Conservation (phyloP, 2,797 vertebrate species). For the Scleropages formosus region DNA sequence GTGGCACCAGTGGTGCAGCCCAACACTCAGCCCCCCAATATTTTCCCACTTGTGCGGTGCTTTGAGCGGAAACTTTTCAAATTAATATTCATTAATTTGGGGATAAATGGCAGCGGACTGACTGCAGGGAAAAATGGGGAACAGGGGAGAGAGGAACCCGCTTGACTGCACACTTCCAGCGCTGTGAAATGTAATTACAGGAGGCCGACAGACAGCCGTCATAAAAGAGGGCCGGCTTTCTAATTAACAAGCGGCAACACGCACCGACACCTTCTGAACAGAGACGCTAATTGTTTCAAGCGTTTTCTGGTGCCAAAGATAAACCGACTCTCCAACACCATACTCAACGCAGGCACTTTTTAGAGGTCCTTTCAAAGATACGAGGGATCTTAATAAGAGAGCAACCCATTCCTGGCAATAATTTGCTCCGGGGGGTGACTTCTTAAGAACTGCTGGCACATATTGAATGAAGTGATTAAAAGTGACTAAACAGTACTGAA, state of each 20-base stretch:
- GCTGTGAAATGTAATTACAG: conserved; percentile 24
- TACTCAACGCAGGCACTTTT: background rate
- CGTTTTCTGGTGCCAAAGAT: background rate
- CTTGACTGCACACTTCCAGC: background rate
- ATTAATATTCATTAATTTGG: conserved; percentile 21
- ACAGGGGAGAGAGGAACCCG: conserved; percentile 22
- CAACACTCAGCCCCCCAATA: too few species aligned
- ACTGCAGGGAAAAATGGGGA: conserved; percentile 21
- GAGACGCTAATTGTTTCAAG: background rate
- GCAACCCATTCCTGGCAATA: too few species aligned
- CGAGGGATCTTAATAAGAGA: background rate
- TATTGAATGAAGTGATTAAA: too few species aligned
- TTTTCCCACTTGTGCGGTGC: background rate
- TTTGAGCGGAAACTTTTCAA: conserved; percentile 16
- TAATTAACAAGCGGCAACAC: conserved; percentile 5
- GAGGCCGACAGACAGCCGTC: background rate
- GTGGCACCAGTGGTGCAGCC: background rate
- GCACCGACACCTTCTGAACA: background rate
- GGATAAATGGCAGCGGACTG: conserved; percentile 20
- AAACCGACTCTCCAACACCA: background rate
- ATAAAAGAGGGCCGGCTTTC: background rate
- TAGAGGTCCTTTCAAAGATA: conserved; percentile 2
- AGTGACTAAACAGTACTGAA: conserved; percentile 2
- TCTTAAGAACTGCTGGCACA: too few species aligned
- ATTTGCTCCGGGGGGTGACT: too few species aligned